Conservation (phyloP, 2,888 invertebrate species). For the Hofmannophila pseudospretella region DNA sequence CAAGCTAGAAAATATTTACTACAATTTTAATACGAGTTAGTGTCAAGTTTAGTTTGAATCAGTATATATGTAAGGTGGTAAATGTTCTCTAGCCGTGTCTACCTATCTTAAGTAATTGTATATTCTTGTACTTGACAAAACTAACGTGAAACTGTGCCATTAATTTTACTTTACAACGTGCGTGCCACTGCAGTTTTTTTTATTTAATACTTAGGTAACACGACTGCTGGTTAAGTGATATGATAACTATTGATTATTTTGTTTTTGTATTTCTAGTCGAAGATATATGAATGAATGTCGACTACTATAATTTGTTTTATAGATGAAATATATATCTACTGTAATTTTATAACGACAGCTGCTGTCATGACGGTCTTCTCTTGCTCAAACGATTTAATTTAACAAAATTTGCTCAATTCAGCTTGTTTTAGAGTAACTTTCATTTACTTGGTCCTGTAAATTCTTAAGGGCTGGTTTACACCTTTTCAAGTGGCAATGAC, state of each 20-base stretch:
- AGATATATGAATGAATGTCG: conserved; percentile 57
- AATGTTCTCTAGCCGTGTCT: conserved; percentile 40
- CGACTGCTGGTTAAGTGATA: conserved; percentile 72
- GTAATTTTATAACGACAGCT: conserved; percentile 49
- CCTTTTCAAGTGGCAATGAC: no score
- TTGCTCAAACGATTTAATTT: conserved; percentile 71
- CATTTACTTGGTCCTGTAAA: no score
- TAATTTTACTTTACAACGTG: conserved; percentile 74
- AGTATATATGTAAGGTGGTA: conserved; percentile 18
- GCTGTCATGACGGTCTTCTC: conserved; percentile 61
- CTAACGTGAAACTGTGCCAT: conserved; percentile 79
- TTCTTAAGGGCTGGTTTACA: no score
- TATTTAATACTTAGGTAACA: conserved; percentile 68
- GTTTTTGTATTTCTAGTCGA: conserved; percentile 74
- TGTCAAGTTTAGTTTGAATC: neutral
- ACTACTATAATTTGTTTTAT: conserved; percentile 45
- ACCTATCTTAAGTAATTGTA: conserved; percentile 46
- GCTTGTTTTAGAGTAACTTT: conserved; percentile 30
- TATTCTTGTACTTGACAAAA: conserved; percentile 67
- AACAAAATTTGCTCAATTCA: conserved; percentile 73
- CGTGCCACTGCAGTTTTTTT: conserved; percentile 71
- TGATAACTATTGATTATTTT: conserved; percentile 58
- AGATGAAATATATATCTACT: conserved; percentile 30
- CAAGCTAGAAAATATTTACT: conserved; percentile 29
- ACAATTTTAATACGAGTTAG: neutral